Evolutionary conservation across 2,888 invertebrate genomes (phyloP).

Genomic region (Enoplolaimus lenunculus): DNA sequence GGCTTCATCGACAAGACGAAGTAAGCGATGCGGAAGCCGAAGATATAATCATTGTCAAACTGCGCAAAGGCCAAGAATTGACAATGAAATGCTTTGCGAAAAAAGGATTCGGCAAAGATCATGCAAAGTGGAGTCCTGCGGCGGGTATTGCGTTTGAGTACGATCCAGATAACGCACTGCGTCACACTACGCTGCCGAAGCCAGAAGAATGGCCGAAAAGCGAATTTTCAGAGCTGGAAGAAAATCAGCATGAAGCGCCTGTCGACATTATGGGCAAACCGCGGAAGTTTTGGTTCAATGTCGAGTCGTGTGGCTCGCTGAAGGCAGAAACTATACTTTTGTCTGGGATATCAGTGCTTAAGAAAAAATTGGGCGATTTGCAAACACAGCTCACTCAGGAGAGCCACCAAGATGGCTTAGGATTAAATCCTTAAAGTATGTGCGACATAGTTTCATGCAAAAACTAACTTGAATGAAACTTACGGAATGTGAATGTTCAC

Average conservation of each 20-base stretch:
- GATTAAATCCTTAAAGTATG: slow-evolving; percentile 22
- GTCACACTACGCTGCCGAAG: slow-evolving; percentile 84
- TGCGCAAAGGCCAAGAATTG: slow-evolving; percentile 72
- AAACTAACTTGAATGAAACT: no score
- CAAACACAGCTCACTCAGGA: slow-evolving; percentile 53
- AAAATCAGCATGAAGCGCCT: slow-evolving; percentile 60
- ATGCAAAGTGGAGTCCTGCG: slow-evolving; percentile 99
- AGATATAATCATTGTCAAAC: slow-evolving; percentile 54
- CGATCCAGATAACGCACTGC: slow-evolving; percentile 91
- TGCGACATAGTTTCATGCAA: neutral
- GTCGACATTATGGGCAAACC: slow-evolving; percentile 88
- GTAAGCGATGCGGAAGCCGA: slow-evolving; percentile 47
- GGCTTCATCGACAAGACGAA: slow-evolving; percentile 76
- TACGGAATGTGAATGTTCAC: no score
- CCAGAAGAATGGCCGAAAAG: slow-evolving; percentile 99
- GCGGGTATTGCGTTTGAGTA: slow-evolving; percentile 97
- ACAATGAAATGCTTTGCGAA: slow-evolving; percentile 89
- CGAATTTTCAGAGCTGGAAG: slow-evolving; percentile 82
- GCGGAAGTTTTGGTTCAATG: slow-evolving; percentile 89
- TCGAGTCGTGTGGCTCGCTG: slow-evolving; percentile 83
- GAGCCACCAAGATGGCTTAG: slow-evolving; percentile 33
- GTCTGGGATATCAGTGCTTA: slow-evolving; percentile 79
- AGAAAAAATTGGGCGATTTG: slow-evolving; percentile 83
- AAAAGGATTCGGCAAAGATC: slow-evolving; percentile 89
- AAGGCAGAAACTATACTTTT: slow-evolving; percentile 91